Conservation (phyloP, 1,140 invertebrate species). For the Drosophila trapezifrons region DNA sequence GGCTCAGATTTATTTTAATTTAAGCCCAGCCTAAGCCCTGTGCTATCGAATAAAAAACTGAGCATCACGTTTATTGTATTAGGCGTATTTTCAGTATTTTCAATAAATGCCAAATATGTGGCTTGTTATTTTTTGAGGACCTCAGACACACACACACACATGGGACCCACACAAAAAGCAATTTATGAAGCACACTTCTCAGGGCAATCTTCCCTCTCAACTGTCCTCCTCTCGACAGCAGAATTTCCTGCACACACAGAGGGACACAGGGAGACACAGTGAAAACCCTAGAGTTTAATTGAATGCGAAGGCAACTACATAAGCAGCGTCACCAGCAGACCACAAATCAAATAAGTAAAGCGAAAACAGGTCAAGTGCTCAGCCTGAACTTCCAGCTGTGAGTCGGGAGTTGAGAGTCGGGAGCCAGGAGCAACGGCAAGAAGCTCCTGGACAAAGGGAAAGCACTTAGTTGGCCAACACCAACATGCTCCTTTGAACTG, state of each 20-base stretch:
- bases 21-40: not conserved
- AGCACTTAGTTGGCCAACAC: conserved; percentile 35
- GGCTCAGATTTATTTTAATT: conserved; percentile 28
- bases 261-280: conserved; percentile 1
- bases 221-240: not conserved
- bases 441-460: conserved; percentile 30
- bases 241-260: conserved; percentile 12
- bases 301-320: conserved; percentile 61
- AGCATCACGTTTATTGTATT: conserved; percentile 19
- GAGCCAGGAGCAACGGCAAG: conserved; percentile 7
- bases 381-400: conserved; percentile 57
- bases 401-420: not conserved
- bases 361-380: conserved; percentile 66
- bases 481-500: conserved; percentile 41
- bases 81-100: not conserved
- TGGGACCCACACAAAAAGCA: conserved; percentile 29
- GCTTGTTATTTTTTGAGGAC: conserved; percentile 13
- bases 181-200: conserved; percentile 50
- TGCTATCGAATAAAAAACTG: conserved; percentile 2
- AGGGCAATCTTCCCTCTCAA: conserved; percentile 24
- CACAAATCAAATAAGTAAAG: conserved; percentile 52
- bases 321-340: conserved; percentile 46
- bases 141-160: conserved; percentile 5
- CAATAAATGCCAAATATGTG: conserved; percentile 42
- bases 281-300: conserved; percentile 55